Conservation (phyloP, 37 sponge, comb jelly and placozoan species). For the Diacarnus erythraeanus region DNA sequence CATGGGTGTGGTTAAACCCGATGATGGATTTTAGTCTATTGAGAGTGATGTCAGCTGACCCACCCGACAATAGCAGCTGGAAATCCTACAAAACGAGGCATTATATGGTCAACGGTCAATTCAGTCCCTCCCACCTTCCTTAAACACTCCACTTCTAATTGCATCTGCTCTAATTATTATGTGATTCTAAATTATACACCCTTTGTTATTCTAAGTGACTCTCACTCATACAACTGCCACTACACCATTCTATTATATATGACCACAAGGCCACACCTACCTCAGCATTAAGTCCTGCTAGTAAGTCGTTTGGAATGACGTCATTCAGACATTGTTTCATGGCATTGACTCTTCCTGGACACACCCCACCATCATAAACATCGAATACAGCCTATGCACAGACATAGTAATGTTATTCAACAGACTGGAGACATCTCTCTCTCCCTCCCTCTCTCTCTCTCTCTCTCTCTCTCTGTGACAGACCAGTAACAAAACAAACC, state of each 20-base stretch:
- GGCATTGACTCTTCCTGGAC: conserved; percentile 77
- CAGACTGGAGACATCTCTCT: background rate
- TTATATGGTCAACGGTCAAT: no score
- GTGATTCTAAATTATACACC: no score
- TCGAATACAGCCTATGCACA: conserved; percentile 69
- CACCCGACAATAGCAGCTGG: conserved; percentile 90
- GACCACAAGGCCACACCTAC: conserved; percentile 12
- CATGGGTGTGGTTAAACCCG: conserved; percentile 76
- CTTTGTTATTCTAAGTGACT: no score
- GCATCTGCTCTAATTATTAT: no score
- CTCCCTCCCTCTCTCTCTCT: background rate
- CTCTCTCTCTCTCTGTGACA: no score
- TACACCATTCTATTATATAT: no score
- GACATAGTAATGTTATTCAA: background rate
- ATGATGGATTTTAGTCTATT: conserved; percentile 72
- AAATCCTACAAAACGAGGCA: conserved; percentile 64
- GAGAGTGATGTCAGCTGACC: conserved; percentile 75
- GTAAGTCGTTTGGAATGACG: conserved; percentile 77
- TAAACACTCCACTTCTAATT: no score
- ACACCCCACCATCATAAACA: conserved; percentile 81
- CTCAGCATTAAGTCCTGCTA: conserved; percentile 85
- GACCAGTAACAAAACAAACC: no score
- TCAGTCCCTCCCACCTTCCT: no score
- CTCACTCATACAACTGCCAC: background rate
- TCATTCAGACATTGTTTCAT: conserved; percentile 80